These are phyloP conservation scores for Geothlypis trichas DNA, from an alignment of 2,113 vertebrate species.

Conservation along the genomic window DNA sequence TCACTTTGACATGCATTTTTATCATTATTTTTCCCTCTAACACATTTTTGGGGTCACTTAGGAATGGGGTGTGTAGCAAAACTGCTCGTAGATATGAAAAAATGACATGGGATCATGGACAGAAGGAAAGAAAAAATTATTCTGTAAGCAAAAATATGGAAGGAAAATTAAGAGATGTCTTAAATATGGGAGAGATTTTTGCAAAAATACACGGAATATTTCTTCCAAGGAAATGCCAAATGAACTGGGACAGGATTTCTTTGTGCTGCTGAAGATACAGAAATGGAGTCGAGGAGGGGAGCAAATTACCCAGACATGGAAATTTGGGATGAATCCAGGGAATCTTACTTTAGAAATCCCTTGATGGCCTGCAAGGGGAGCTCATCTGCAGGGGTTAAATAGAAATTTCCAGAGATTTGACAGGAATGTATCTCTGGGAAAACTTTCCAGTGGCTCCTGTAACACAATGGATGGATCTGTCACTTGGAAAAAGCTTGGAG, in stretches of 20 bases:
- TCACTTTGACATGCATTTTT: rapidly evolving
- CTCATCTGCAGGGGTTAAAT: neutral
- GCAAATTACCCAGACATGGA: rapidly evolving
- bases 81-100: rapidly evolving
- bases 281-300: neutral
- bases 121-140: neutral
- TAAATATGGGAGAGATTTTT: neutral
- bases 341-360: neutral
- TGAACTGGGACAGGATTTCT: neutral
- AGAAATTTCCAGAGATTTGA: neutral
- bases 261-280: neutral
- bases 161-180: neutral
- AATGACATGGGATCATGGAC: rapidly evolving
- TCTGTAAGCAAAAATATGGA: neutral
- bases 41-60: neutral
- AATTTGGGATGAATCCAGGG: neutral
- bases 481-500: neutral
- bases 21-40: neutral
- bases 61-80: rapidly evolving
- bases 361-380: rapidly evolving
- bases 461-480: rapidly evolving
- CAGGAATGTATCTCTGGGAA: neutral
- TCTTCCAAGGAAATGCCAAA: neutral
- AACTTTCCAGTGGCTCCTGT: neutral
- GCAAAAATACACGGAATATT: neutral